Base-by-base conservation (phyloP, 2,113 vertebrate genomes). In the Ammodramus savannarum region DNA sequence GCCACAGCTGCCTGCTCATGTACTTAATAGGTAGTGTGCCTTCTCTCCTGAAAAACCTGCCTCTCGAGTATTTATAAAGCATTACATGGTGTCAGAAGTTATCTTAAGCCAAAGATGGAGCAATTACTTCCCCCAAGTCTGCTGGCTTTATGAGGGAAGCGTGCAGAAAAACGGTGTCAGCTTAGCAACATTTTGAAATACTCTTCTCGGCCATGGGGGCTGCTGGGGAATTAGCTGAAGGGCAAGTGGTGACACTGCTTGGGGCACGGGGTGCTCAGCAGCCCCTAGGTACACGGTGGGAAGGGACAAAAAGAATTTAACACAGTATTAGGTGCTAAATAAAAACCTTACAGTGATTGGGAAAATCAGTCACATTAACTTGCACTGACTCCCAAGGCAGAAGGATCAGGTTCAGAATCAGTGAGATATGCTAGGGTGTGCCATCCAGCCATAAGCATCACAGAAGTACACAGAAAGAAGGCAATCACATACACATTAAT, bases 31-130 rank as follows among this genome's bases (percentile, higher is more conserved):
- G 54, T 58, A 75, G 58, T 5, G 18, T 58, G 48, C 29, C 73
- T 95, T 65, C 87, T 34, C 77, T 76, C 77, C 62, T 78, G 85
- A 66, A 92, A 94, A 89, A 66, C 66, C 84, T 92, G 87, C 89
- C 81, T 81, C 75, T 52, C 5, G 6, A 91, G 74, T 79, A 87
- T 94, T 92, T 92, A 76, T 85, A 87, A 91, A 93, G 67, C 93
- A 92, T 79, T 91, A 68, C 41, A 54, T 6, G 29, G 77, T 92
- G 80, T 82, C 91, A 94, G 78, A 85, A 95, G 74, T 73, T 93
- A 89, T 79, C 84, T 59, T 57, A 39, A 95, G 74, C 75, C 91
- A 92, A 74, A 93, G 38, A 86, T 55, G 66, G 81, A 87, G 55
- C 75, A 92, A 73, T 66, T 95, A 62, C 80, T 89, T 91, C 78